phyloP scores from a whole-genome alignment of 2,888 invertebrate species.

The Desoria tigrina region DNA sequence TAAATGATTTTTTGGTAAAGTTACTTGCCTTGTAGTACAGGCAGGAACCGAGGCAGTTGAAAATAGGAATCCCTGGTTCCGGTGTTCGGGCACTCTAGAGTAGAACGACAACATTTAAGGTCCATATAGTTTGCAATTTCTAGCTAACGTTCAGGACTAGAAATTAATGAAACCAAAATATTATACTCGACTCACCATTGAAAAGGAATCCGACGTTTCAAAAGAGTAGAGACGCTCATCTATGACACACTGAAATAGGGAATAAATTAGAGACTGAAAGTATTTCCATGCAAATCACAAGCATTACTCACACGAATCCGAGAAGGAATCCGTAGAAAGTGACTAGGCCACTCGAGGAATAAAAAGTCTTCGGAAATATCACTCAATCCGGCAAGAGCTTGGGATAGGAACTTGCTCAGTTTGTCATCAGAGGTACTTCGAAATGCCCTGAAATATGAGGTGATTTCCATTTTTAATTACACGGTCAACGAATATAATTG shows the following conservation, averaged over 20 bases:
- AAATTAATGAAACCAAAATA: too few species aligned
- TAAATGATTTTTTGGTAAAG: neutral
- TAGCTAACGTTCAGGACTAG: too few species aligned
- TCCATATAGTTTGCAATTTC: too few species aligned
- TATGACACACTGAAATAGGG: conserved; percentile 33
- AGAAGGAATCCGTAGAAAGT: conserved; percentile 40
- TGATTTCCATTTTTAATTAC: too few species aligned
- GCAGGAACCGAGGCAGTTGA: conserved; percentile 50
- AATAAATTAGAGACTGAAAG: neutral
- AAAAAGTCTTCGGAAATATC: conserved; percentile 44
- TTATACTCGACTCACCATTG: conserved; percentile 10
- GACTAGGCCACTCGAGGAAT: conserved; percentile 37
- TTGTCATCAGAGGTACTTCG: conserved; percentile 33
- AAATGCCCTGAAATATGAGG: conserved; percentile 41
- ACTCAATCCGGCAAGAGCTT: conserved; percentile 42
- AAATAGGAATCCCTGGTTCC: conserved; percentile 26
- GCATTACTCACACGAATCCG: conserved; percentile 33
- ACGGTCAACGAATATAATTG: too few species aligned
- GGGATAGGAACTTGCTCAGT: conserved; percentile 41
- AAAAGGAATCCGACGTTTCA: conserved; percentile 41
- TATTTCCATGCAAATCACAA: neutral
- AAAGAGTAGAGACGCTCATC: conserved; percentile 45
- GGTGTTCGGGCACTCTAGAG: conserved; percentile 8
- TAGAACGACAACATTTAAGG: neutral
- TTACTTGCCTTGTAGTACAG: conserved; percentile 47